Conservation (phyloP, 2,797 vertebrate genomes). For the Notoglanidium macrostoma region DNA sequence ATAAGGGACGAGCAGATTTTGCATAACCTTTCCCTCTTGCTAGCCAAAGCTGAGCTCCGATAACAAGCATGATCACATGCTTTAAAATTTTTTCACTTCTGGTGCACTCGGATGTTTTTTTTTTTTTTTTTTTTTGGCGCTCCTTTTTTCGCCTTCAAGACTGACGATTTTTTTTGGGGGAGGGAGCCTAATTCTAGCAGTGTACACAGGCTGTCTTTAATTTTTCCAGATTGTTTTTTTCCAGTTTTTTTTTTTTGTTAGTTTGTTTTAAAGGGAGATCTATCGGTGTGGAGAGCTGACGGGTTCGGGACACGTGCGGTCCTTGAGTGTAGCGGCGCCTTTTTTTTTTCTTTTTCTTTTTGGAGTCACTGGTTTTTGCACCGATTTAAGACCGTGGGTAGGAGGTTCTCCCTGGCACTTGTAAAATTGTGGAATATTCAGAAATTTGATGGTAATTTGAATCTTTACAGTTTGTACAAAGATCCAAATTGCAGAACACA, state of each 20-base stretch:
- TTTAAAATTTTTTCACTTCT: constrained; percentile 33
- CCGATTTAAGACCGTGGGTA: constrained; percentile 68
- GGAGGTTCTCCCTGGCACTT: constrained; percentile 80
- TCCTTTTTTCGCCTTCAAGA: constrained; percentile 59
- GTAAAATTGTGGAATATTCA: constrained; percentile 84
- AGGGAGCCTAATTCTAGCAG: constrained; percentile 69
- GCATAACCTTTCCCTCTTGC: constrained; percentile 31
- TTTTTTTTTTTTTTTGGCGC: constrained; percentile 64
- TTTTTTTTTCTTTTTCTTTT: constrained; percentile 19
- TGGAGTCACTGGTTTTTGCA: constrained; percentile 67
- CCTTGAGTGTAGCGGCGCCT: constrained; percentile 57
- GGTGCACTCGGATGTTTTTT: constrained; percentile 56
- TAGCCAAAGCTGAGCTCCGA: constrained; percentile 59
- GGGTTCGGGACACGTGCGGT: constrained; percentile 48
- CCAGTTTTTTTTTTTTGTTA: constrained; percentile 57
- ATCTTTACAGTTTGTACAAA: constrained; percentile 86
- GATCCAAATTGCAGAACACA: constrained; percentile 89
- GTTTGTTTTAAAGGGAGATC: constrained; percentile 65
- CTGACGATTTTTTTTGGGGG: constrained; percentile 49
- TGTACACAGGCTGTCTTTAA: constrained; percentile 60
- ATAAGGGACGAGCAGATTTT: constrained; percentile 69
- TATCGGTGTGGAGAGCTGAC: constrained; percentile 62
- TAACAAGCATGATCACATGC: constrained; percentile 66
- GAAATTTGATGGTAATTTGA: constrained; percentile 71
- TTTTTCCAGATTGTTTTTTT: constrained; percentile 61